phyloP scores from a whole-genome alignment of 1,140 invertebrate species.

The Cydia fagiglandana region DNA sequence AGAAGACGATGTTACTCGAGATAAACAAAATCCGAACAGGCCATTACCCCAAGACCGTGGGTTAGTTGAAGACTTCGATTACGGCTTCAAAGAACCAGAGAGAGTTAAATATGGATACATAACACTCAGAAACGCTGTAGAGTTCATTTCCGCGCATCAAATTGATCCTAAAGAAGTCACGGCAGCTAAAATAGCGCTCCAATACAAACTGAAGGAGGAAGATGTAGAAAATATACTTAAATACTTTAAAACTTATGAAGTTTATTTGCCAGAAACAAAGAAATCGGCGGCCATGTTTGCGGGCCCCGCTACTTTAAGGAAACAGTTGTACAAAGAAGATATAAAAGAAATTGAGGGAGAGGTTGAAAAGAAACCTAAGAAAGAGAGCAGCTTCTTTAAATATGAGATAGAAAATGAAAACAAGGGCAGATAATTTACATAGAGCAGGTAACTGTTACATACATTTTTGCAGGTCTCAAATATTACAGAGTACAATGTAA shows the following conservation, averaged over 20 bases:
- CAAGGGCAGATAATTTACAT: conserved; percentile 40
- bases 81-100: conserved; percentile 80
- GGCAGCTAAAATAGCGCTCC: conserved; percentile 80
- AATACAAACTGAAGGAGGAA: conserved; percentile 83
- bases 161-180: conserved; percentile 80
- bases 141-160: conserved; percentile 83
- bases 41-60: conserved; percentile 57
- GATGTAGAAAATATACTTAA: conserved; percentile 74
- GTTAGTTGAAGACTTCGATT: conserved; percentile 67
- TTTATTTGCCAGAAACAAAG: conserved; percentile 67
- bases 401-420: conserved; percentile 32
- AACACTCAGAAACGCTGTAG: conserved; percentile 77
- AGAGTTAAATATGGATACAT: conserved; percentile 76
- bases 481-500: not conserved
- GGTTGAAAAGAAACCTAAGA: conserved; percentile 39
- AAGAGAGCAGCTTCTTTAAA: conserved; percentile 20
- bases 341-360: conserved; percentile 50
- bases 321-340: conserved; percentile 46
- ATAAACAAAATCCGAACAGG: conserved; percentile 44
- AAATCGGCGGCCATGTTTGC: conserved; percentile 57
- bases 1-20: conserved; percentile 64
- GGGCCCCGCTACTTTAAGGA: conserved; percentile 57
- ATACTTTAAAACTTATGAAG: conserved; percentile 70
- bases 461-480: not conserved
- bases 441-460: conserved; percentile 16